Base-by-base conservation (phyloP, 2,797 vertebrate genomes). In the Loris lydekkerianus region DNA sequence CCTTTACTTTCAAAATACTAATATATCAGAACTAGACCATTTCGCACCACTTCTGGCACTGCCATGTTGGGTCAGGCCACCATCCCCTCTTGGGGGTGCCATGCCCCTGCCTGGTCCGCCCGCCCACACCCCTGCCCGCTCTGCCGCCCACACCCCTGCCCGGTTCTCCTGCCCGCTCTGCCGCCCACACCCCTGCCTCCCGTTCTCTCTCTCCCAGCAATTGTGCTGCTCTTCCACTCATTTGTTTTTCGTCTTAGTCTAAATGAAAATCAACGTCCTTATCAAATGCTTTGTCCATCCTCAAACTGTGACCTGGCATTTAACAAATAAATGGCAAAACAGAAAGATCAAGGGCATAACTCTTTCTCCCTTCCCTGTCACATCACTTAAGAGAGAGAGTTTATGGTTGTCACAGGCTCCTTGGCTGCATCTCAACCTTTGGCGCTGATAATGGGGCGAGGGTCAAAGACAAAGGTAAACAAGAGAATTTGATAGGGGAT, bases 241-340 rank as follows among this genome's bases (percentile, higher is more conserved):
- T 4, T 40, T 53, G 7, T 18, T 63, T 65, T 31, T 67, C 27
- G 58, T 14, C 10, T 49, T 56, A 65, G 21, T 81, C 25, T 56
- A 67, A 85, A 21, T 63, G 60, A 93, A 92, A 86, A 34, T 72
- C 53, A 76, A 82, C 82, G 25, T 77, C 73, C 49, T 85, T 43
- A 53, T 31, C 31, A 73, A 82, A 65, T 65, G n/a, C 17, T n/a
- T 56, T 73, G 49, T 58, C 27, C 14, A 53, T 40, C 10, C 29
- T 95, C 34, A 82, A 87, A 90, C 87, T 63, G 91, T 34, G 65
- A 7, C 40, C 29, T 21, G 18, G 1, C 2, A 25, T 2, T 49
- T 67, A 88, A 60, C 5, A 65, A 70, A 92, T 29, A 65, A 70
- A 90, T 31, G 61, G 3, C 40, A 61, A 87, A 92, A 78, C 23